Percentiles rank a stretch among this genome's conserved stretches.
phyloP scores from a whole-genome alignment of 64 coral and sea anemone species.

The Montipora efflorescens region DNA sequence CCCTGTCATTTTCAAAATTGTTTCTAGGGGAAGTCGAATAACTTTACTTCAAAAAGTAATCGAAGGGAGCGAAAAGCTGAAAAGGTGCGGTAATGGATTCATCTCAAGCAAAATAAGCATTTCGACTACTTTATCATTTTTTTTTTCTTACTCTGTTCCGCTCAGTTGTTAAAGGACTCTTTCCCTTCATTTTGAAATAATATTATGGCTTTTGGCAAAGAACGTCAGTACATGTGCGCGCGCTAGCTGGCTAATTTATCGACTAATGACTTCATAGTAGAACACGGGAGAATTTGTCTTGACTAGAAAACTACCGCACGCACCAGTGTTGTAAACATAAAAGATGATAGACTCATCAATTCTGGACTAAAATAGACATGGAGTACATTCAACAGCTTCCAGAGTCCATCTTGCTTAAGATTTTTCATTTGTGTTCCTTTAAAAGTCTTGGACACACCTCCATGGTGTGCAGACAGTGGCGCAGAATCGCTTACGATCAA shows the following conservation, averaged over 20 bases:
- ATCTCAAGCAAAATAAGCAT: too few relatives aligned
- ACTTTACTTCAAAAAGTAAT: too few relatives aligned
- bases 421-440: conserved; percentile 52
- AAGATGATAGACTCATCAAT: background rate
- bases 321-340: too few relatives aligned
- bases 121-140: too few relatives aligned
- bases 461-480: conserved; percentile 65
- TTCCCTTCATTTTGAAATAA: background rate
- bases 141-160: too few relatives aligned
- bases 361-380: background rate
- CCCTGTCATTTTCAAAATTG: too few relatives aligned
- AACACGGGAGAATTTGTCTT: background rate
- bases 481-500: conserved; percentile 63
- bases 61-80: too few relatives aligned
- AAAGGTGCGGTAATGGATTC: too few relatives aligned
- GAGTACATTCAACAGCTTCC: conserved; percentile 68
- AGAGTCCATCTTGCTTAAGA: conserved; percentile 68
- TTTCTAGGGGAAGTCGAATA: too few relatives aligned
- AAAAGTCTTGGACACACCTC: conserved; percentile 41
- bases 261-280: conserved; percentile 37
- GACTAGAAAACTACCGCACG: too few relatives aligned
- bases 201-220: too few relatives aligned
- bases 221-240: background rate
- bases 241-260: background rate
- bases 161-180: too few relatives aligned